Base-by-base conservation (phyloP, 1,140 invertebrate genomes). In the Sarcophaga peregrina region DNA sequence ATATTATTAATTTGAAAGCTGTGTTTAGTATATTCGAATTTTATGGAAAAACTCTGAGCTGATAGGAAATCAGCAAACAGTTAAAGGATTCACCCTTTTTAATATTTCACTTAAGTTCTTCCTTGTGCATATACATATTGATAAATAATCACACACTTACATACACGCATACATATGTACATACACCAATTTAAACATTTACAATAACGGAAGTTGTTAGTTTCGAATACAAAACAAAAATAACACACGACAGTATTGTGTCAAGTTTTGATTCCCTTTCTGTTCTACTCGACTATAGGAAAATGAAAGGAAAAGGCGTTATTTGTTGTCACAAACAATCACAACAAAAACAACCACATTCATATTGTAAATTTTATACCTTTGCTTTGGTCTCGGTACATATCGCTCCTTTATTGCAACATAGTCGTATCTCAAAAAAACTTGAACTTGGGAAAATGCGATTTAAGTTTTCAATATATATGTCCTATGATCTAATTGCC, bases 111-210 rank as follows among this genome's bases (percentile, higher is more conserved):
- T 54, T 54, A 11, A 54, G 52, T 54, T 11, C 5, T 11, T 5
- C 9, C 15, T 11, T 54, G 5, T 54, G 15, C 5, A 5, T 54
- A 54, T n/a, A n/a, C n/a, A n/a, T 54, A 54, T 54, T 11, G 9
- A 54, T 5, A 54, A 3, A 54, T 54, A 54, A 11, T 11, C 15
- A 54, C 15, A 54, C 15, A 54, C 15, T 11, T 72, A 72, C 25
- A 17, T 72, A 72, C 25, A 72, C 25, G 9, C 8, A 72, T 72
- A 37, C 87, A 89, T 89, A 87, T 86, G 86, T 85, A 89, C 85
- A 84, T 89, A 87, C 89, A 86, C 86, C 87, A 89, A 89, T 37
- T 85, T 84, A 87, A 82, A 85, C 84, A 84, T 87, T n/a, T 11
- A 45, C 72, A 58, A 48, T 45, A 81, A 46, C 52, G 80, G 80